Evolutionary conservation across 2,797 vertebrate species (phyloP).

Genomic region (Potorous gilbertii): DNA sequence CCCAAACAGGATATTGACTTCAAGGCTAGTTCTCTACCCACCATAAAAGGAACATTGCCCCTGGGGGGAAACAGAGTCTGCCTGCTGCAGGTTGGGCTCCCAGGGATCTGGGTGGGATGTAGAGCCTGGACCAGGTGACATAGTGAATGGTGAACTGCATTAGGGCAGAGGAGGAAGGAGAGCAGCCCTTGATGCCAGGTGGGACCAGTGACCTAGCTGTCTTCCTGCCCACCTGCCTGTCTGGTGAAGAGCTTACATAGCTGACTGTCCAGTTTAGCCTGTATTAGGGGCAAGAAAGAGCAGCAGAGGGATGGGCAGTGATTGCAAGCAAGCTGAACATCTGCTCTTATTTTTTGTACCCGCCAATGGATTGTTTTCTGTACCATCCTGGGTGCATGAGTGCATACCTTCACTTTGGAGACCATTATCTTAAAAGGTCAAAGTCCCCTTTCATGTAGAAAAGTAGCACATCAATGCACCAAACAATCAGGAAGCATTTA

Average conservation of each 20-base stretch:
- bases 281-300: not conserved
- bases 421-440: not conserved
- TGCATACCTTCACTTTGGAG: not conserved
- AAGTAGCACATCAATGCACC: not conserved
- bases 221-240: not conserved
- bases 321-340: not conserved
- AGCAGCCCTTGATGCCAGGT: not conserved
- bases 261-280: not conserved
- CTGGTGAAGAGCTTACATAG: not conserved
- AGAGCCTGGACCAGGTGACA: not conserved
- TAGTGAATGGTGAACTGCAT: not conserved
- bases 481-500: not conserved
- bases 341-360: not conserved
- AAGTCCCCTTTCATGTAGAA: not conserved
- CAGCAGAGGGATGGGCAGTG: not conserved
- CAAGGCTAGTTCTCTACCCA: too few species aligned
- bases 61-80: not conserved
- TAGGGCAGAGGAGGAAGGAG: not conserved
- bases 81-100: not conserved
- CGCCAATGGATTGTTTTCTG: not conserved
- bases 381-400: not conserved
- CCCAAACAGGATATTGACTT: not conserved
- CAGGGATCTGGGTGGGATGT: not conserved
- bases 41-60: not conserved
- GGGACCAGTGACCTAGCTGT: not conserved